phyloP scores from a whole-genome alignment of 2,113 vertebrate genomes.

The Coturnix japonica region DNA sequence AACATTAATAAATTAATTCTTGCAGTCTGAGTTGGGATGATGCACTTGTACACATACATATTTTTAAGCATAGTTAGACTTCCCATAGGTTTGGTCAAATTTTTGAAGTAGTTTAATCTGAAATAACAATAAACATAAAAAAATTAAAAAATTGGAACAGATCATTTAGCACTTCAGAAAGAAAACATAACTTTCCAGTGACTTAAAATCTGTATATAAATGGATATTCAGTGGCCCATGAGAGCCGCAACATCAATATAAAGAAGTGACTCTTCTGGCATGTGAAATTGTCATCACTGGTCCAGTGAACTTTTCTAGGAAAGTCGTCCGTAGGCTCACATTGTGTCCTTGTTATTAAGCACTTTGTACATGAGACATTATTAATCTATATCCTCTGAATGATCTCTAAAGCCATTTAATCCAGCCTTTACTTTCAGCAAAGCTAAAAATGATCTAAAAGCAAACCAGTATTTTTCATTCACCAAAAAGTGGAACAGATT shows the following conservation, averaged over 20 bases:
- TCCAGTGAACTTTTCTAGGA: background rate
- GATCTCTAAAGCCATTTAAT: background rate
- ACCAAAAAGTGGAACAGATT: background rate
- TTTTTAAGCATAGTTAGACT: background rate
- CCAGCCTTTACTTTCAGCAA: background rate
- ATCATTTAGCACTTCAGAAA: background rate
- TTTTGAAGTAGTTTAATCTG: background rate
- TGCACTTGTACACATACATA: background rate
- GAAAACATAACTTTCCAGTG: background rate
- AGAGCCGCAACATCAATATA: background rate
- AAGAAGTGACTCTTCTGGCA: fast-evolving
- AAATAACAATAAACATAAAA: background rate
- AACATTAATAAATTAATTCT: background rate
- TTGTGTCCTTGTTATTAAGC: background rate
- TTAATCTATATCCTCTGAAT: background rate
- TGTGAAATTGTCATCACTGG: background rate
- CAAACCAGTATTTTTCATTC: background rate
- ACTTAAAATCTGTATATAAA: background rate
- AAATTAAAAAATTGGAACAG: background rate
- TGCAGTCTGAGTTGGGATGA: background rate
- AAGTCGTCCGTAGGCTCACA: background rate
- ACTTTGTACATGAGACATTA: background rate
- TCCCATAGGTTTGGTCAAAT: background rate
- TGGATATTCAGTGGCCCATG: background rate
- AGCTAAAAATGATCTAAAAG: background rate